Conservation (phyloP, 2,113 vertebrate species). For the Seriola quinqueradiata region DNA sequence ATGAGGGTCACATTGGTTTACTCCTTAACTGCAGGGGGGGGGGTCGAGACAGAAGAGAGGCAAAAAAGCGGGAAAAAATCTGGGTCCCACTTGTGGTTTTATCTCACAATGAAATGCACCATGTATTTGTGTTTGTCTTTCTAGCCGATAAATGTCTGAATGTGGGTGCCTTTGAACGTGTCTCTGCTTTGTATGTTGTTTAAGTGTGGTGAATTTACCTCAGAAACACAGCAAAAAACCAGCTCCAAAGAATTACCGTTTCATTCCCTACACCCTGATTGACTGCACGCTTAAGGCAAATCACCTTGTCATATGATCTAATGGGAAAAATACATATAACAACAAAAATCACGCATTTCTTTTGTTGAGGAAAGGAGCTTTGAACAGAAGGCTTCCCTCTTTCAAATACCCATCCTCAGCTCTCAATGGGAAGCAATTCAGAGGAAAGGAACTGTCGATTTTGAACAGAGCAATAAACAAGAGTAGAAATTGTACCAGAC, state of each 20-base stretch:
- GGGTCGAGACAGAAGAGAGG: constrained; percentile 11
- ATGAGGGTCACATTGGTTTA: constrained; percentile 84
- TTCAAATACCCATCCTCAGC: constrained; percentile 25
- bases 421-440: constrained; percentile 15
- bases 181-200: constrained; percentile 10
- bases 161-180: not conserved
- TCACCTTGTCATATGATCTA: constrained; percentile 35
- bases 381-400: constrained; percentile 32
- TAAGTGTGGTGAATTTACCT: constrained; percentile 14
- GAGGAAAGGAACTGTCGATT: constrained; percentile 18
- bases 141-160: constrained; percentile 1
- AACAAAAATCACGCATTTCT: constrained; percentile 7
- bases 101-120: constrained; percentile 86
- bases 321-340: constrained; percentile 22
- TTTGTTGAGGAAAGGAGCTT: constrained; percentile 7
- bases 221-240: constrained; percentile 8
- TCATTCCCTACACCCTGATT: constrained; percentile 31
- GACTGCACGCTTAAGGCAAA: constrained; percentile 45
- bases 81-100: constrained; percentile 78
- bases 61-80: not conserved
- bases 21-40: constrained; percentile 75
- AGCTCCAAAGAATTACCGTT: constrained; percentile 6
- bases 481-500: not conserved
- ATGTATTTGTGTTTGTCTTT: constrained; percentile 10
- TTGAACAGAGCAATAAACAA: constrained; percentile 28